Evolutionary conservation across 1,140 invertebrate species (phyloP), one percentile per base, ranked within the genome.

Genomic region (Lordiphosa stackelbergi): DNA sequence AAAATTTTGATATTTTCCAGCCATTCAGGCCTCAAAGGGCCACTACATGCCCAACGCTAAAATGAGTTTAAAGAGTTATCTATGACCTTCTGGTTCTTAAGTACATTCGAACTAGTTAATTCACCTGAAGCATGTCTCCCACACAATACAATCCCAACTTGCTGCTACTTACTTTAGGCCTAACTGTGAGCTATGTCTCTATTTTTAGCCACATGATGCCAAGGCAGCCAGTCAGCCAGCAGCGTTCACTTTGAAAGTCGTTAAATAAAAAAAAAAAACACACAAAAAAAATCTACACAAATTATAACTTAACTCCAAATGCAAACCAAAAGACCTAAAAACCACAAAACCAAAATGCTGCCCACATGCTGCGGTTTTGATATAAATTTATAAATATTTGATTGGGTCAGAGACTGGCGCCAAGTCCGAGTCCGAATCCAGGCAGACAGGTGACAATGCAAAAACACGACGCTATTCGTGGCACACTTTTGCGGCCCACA

Each of bases 281-380:
- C 22, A 31, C 19, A 19, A 31, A 34, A 12, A 2, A 61, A 69
- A 60, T 52, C 55, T 66, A 70, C 74, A 81, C 75, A 78, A 74
- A 81, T 78, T 78, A 81, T 78, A 81, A 81, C 66, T 74, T 58
- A 68, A 68, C 57, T 42, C 53, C 37, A 69, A 74, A 74, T 74
- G 69, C 65, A 79, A 73, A 69, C 52, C 60, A 9, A 61, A 72
- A 72, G 53, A 64, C 52, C 57, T 59, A 58, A 63, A 64, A 63
- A 41, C 31, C 66, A 54, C 54, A 55, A 19, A 62, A 35, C 19
- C 19, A 22, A 43, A 51, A 13, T 11, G 34, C 61, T 66, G 48
- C 74, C 75, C 74, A 79, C 74, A 69, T 63, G 62, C 49, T 66
- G 68, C 62, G 61, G 61, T 35, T 59, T 22, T 38, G 28, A 47